phyloP scores from a whole-genome alignment of 2,113 vertebrate genomes.

The human (Homo sapiens) region DNA sequence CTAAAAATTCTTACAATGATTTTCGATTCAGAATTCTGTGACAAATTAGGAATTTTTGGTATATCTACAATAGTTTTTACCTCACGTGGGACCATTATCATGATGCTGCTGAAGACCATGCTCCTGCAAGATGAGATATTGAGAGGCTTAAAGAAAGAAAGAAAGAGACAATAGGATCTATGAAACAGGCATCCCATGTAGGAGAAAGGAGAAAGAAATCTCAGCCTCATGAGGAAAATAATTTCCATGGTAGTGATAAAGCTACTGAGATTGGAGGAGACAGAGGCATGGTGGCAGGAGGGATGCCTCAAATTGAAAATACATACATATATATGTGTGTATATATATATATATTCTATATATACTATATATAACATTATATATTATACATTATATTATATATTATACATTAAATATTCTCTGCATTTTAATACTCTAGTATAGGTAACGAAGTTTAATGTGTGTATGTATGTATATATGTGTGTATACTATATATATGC shows the following conservation, averaged over 20 bases:
- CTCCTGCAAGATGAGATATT: background rate
- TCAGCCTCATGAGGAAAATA: background rate
- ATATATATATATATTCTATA: too few species aligned
- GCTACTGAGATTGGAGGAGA: background rate
- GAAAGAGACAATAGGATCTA: background rate
- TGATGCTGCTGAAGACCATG: background rate
- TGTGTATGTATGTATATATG: too few species aligned
- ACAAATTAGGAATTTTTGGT: background rate
- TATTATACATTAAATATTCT: too few species aligned
- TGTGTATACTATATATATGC: too few species aligned
- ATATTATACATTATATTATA: too few species aligned
- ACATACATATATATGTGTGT: too few species aligned
- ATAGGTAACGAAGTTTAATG: too few species aligned
- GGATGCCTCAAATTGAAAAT: background rate
- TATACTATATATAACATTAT: too few species aligned
- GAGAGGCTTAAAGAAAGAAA: background rate
- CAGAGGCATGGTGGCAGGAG: background rate
- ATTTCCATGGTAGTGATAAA: background rate
- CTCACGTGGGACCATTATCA: background rate
- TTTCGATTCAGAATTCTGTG: background rate
- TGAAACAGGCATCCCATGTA: background rate
- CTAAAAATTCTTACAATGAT: background rate
- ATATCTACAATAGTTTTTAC: background rate
- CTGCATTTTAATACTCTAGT: too few species aligned
- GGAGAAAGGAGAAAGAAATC: background rate